A percentile compares a stretch with the other conserved stretches of the same genome.
These are phyloP conservation scores for Yponomeuta cagnagella DNA, from an alignment of 2,888 invertebrate species.

Conservation along the genomic window DNA sequence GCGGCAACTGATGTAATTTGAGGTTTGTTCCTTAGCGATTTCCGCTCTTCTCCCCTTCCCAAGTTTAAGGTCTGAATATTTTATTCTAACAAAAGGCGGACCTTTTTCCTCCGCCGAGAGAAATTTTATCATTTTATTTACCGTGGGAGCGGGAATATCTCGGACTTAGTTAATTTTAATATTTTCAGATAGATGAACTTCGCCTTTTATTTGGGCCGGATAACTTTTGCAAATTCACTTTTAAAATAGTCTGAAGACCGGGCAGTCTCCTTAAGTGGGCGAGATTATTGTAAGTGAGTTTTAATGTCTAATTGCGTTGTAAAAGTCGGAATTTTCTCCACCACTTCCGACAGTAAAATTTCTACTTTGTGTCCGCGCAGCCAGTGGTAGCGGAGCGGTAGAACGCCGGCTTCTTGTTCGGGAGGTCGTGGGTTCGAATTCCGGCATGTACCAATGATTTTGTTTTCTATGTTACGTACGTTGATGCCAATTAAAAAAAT, in stretches of 20 bases:
- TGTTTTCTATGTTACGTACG: too few relatives aligned
- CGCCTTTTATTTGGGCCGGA: background rate
- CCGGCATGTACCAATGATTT: too few relatives aligned
- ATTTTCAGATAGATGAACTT: constrained; percentile 5
- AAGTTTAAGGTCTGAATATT: constrained; percentile 22
- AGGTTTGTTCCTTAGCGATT: constrained; percentile 20
- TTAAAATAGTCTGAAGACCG: background rate
- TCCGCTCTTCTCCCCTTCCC: constrained; percentile 18
- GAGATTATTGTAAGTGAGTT: constrained; percentile 1
- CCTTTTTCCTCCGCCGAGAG: constrained; percentile 17
- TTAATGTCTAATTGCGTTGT: background rate
- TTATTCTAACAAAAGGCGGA: constrained; percentile 19
- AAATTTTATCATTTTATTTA: constrained; percentile 17
- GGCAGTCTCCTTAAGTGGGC: background rate
- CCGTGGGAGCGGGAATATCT: constrained; percentile 1
- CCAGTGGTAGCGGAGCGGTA: background rate
- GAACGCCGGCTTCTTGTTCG: too few relatives aligned
- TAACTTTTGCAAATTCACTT: background rate
- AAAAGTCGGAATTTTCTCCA: background rate
- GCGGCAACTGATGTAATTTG: constrained; percentile 5
- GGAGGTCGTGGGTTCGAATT: too few relatives aligned
- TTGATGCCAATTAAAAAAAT: too few relatives aligned
- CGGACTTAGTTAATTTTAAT: constrained; percentile 10
- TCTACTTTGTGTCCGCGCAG: background rate
- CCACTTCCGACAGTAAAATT: background rate